Percentiles rank a stretch among this genome's conserved stretches.
Conservation (phyloP, 2,888 invertebrate genomes). For the Parnassius apollo region DNA sequence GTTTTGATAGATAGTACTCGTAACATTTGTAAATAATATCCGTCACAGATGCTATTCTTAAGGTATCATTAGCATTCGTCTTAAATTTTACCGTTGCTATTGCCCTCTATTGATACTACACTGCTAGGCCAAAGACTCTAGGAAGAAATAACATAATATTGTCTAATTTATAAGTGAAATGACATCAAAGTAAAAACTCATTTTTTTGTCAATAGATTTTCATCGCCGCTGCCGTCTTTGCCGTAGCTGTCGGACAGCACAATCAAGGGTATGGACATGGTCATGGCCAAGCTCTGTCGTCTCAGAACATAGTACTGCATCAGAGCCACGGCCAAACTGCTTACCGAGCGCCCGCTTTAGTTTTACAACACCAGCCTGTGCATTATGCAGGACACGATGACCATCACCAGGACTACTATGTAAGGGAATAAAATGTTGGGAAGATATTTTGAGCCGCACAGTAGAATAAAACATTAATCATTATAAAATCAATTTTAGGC, state of each 20-base stretch:
- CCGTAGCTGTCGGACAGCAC: slow-evolving; percentile 39
- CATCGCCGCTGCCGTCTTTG: slow-evolving; percentile 30
- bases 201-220: neutral
- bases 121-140: no score
- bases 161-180: no score
- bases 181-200: no score
- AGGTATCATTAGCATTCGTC: no score
- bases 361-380: slow-evolving; percentile 15
- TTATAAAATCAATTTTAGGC: slow-evolving; percentile 29
- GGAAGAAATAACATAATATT: no score
- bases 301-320: slow-evolving; percentile 27
- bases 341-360: slow-evolving; percentile 12
- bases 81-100: no score
- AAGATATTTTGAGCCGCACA: neutral
- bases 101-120: no score
- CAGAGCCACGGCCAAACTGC: slow-evolving; percentile 39
- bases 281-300: slow-evolving; percentile 32
- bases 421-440: slow-evolving; percentile 29
- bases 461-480: neutral
- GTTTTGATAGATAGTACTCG: no score
- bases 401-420: slow-evolving; percentile 38
- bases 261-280: slow-evolving; percentile 31
- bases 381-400: slow-evolving; percentile 30
- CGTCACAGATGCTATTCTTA: no score
- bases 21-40: no score